Base-by-base conservation (phyloP, 1,140 invertebrate species). In the Drosophila ambigua region DNA sequence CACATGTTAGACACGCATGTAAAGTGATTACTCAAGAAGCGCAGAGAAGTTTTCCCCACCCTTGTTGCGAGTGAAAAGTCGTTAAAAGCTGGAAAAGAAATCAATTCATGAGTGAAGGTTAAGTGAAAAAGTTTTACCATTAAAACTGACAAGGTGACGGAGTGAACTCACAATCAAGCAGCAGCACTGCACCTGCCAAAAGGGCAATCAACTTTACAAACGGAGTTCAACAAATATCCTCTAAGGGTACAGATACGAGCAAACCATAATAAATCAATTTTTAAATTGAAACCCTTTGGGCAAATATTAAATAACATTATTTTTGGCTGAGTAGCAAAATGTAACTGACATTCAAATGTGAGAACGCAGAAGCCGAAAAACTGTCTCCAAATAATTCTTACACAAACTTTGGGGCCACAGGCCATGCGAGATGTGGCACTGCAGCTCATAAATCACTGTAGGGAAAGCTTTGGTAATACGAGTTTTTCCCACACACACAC, bases 91-190 rank as follows among this genome's bases (percentile, higher is more conserved):
- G 60, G 60, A 46, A 78, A 65, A 74, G 54, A 75, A 84, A 84
- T 84, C 81, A 84, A 84, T 84, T 87, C 73, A 87, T 51, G 64
- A 75, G 58, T 77, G 71, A 87, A 78, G 82, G 81, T 82, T 85
- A 85, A 85, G 81, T 85, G 81, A 87, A 85, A 85, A 85, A 85
- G 26, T 85, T 85, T 87, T 55, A 26, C 77, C 69, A 87, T 85
- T 74, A 79, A 83, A 77, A 84, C 71, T 72, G 80, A 76, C 76
- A 84, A 76, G 66, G 76, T 80, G 61, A 69, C 50, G 11, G 45
- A 62, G 46, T 16, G 26, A 7, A 13, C 35, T 39, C 35, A 13
- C 35, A 39, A 39, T 39, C 35, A 39, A 13, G 9, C 8, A 35
- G 31, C 2, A 28, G 26, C 35, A 39, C 4, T 31, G 35, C 5